Percentiles rank a stretch among this genome's conserved stretches.
These are phyloP conservation scores for Mus musculus DNA, from an alignment of 2,113 vertebrate genomes.

Conservation along the genomic window DNA sequence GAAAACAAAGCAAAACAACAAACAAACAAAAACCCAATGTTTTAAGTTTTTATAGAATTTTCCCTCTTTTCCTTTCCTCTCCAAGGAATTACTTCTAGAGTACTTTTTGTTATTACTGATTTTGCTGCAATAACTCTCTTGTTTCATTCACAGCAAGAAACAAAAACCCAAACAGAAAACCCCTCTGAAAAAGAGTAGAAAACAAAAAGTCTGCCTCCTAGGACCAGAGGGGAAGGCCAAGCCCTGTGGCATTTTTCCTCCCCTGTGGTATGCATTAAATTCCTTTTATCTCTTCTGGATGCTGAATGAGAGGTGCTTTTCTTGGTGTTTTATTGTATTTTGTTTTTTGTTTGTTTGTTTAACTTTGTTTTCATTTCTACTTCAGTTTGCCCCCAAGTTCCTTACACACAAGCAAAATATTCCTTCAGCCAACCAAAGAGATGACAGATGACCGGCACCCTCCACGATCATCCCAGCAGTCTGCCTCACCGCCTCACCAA, in stretches of 20 bases:
- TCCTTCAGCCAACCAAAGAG: slow-evolving; percentile 99
- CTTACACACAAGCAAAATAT: slow-evolving; percentile 97
- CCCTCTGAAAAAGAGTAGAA: slow-evolving; percentile 94
- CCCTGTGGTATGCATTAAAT: slow-evolving; percentile 76
- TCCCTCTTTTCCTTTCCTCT: slow-evolving; percentile 77
- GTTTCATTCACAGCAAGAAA: slow-evolving; percentile 84
- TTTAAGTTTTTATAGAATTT: slow-evolving; percentile 82
- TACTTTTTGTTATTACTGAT: slow-evolving; percentile 85
- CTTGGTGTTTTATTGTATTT: slow-evolving; percentile 84
- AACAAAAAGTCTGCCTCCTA: slow-evolving; percentile 91
- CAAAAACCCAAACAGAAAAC: slow-evolving; percentile 90
- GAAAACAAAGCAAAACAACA: background rate
- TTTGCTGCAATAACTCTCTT: slow-evolving; percentile 79
- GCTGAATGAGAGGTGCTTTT: slow-evolving; percentile 82
- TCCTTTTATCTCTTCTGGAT: slow-evolving; percentile 86
- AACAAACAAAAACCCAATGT: slow-evolving; percentile 50
- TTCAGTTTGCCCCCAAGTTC: slow-evolving; percentile 86
- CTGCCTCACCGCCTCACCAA: slow-evolving; percentile 94
- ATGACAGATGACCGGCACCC: slow-evolving; percentile 98
- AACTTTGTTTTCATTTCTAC: slow-evolving; percentile 77
- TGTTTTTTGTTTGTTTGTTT: slow-evolving; percentile 84
- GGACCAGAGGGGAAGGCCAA: slow-evolving; percentile 65
- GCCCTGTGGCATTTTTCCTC: slow-evolving; percentile 66
- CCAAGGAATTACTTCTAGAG: slow-evolving; percentile 61
- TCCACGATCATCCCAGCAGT: slow-evolving; percentile 98